phyloP scores from a whole-genome alignment of 2,888 invertebrate genomes.

The Phengaris arion region DNA sequence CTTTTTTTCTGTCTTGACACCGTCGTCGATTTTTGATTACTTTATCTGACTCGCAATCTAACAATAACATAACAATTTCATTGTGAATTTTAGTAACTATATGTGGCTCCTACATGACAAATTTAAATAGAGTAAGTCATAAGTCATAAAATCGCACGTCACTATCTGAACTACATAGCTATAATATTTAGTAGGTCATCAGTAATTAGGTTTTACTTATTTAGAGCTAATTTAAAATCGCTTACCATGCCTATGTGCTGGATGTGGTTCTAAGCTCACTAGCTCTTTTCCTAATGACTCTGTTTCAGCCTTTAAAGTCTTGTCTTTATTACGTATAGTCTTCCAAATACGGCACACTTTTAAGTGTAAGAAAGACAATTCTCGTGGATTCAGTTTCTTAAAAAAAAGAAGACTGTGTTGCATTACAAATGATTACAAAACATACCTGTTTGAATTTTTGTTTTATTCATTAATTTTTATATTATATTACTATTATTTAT shows the following conservation, averaged over 20 bases:
- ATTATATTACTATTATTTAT: background rate
- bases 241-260: background rate
- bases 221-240: background rate
- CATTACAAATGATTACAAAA: too few relatives aligned
- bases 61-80: background rate
- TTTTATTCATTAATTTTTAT: too few relatives aligned
- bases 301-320: conserved; percentile 66
- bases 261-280: conserved; percentile 41
- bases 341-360: conserved; percentile 77
- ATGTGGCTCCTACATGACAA: too few relatives aligned
- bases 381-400: conserved; percentile 71
- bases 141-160: too few relatives aligned
- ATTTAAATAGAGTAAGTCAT: too few relatives aligned
- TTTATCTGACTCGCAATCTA: background rate
- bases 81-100: background rate
- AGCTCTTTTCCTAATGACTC: conserved; percentile 70
- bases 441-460: background rate
- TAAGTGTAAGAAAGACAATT: conserved; percentile 75
- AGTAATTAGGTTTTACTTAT: too few relatives aligned
- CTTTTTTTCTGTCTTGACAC: background rate
- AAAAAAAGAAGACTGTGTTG: conserved; percentile 31
- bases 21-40: background rate
- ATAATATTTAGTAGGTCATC: too few relatives aligned
- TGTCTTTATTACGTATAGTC: conserved; percentile 62
- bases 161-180: too few relatives aligned